Conservation (phyloP, 2,888 invertebrate species). For the Maniola hyperantus region DNA sequence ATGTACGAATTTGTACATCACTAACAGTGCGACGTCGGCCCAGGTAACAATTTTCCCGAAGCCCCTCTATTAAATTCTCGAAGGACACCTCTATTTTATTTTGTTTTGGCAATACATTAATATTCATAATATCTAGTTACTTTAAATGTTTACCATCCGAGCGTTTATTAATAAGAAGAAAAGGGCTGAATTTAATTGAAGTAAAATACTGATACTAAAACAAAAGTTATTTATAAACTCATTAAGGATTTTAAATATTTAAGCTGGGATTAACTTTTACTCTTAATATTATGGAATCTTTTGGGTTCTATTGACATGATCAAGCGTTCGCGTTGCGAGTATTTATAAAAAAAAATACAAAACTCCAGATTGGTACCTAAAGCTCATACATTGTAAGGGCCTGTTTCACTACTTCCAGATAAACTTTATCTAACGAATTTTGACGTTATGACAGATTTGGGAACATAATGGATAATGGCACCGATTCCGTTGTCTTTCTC, state of each 20-base stretch:
- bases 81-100: conserved; percentile 22
- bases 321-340: background rate
- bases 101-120: conserved; percentile 27
- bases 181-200: background rate
- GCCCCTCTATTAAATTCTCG: conserved; percentile 32
- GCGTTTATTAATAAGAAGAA: background rate
- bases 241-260: background rate
- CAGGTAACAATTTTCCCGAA: conserved; percentile 39
- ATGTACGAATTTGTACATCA: conserved; percentile 6
- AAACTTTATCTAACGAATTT: too few species aligned
- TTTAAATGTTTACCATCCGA: background rate
- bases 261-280: background rate
- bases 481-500: too few species aligned
- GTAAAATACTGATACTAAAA: background rate
- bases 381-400: too few species aligned
- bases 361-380: too few species aligned
- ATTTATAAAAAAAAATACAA: too few species aligned
- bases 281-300: background rate
- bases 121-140: conserved; percentile 5
- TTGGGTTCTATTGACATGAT: background rate
- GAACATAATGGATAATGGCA: too few species aligned
- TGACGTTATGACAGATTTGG: too few species aligned
- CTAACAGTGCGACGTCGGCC: conserved; percentile 21
- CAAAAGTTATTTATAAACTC: background rate
- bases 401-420: too few species aligned